Base-by-base conservation (phyloP, 2,888 invertebrate genomes). In the Eupithecia abbreviata region DNA sequence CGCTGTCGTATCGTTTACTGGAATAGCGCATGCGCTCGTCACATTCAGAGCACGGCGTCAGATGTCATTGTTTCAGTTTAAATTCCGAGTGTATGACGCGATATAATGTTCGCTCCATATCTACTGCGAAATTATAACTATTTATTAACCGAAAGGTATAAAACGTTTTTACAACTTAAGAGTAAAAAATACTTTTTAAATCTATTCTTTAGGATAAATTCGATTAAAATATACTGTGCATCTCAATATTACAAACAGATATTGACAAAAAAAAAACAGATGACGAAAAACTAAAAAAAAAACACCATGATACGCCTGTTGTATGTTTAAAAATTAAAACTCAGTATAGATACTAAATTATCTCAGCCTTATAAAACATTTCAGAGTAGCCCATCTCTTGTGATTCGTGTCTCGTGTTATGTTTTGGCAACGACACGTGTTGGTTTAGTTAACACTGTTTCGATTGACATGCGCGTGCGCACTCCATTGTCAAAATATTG, bases 21-120 rank as follows among this genome's bases (percentile, higher is more conserved):
- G 77, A 75, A 75, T 69, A 68, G 47, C 30, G 62, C 62, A 58
- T 18, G 18, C n/a, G n/a, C 9, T 18, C 62, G 62, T 12, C 62
- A 74, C 42, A 92, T 92, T 91, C 92, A 62, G 78, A 83, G 88
- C 93, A 93, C 93, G 93, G 84, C 84, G 88, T 84, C 89, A 92
- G 89, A 90, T 90, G 89, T 89, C 90, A 93, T 93, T 93, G 93
- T 93, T 92, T 92, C 90, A 90, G 90, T 90, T 91, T 87, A 92
- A 91, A 93, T 93, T 92, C 93, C 87, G 88, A 84, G 87, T 89
- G 89, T 92, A 90, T 93, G 93, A 92, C 92, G 93, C 87, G 89
- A 89, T 87, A 86, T 30, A 75, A 73, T 58, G 51, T 30, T 30
- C 4, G 3, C 18, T 62, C 9, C 47, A 71, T 73, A 43, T 67